Conservation (phyloP, 2,113 vertebrate genomes). For the Motacilla alba region DNA sequence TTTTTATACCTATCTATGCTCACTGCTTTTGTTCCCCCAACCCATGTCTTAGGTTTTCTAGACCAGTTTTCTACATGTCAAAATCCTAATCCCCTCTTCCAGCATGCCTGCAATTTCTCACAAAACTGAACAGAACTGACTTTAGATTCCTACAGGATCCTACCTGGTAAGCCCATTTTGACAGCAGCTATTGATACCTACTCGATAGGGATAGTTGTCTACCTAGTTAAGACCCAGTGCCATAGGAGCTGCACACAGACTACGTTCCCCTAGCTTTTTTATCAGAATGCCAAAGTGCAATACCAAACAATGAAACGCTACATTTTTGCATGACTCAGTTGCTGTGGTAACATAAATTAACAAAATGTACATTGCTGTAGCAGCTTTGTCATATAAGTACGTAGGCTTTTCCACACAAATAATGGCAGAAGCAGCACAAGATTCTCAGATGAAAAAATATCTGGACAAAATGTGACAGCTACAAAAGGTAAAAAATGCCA, state of each 20-base stretch:
- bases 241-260: background rate
- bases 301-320: background rate
- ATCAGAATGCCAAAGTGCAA: background rate
- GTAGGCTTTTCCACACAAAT: background rate
- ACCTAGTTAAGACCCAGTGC: background rate
- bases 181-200: background rate
- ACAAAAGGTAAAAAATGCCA: background rate
- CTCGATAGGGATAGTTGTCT: fast-evolving
- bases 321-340: conserved; percentile 3
- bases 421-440: background rate
- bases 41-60: background rate
- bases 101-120: background rate
- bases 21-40: background rate
- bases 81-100: background rate
- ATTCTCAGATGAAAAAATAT: background rate
- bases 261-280: background rate
- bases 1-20: background rate
- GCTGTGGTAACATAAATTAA: conserved; percentile 47
- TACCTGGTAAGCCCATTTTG: background rate
- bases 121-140: background rate
- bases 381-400: background rate
- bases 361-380: background rate
- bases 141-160: background rate
- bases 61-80: background rate
- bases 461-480: background rate